Base-by-base conservation (phyloP, 2,888 invertebrate species). In the Anodontia alba region DNA sequence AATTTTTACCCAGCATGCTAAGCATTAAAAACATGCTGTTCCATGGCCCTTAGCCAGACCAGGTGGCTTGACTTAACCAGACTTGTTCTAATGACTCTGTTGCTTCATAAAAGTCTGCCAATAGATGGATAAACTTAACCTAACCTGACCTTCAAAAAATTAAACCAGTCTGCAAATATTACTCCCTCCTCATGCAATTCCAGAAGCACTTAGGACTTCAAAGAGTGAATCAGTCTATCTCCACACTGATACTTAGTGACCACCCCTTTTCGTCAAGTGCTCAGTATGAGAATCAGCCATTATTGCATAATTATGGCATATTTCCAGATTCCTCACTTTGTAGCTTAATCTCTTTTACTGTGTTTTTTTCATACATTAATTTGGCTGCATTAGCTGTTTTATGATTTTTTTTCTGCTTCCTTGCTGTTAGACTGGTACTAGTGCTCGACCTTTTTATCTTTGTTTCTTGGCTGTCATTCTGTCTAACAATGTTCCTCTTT, bases 1-100 rank as follows among this genome's bases (percentile, higher is more conserved):
- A n/a, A n/a, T n/a, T n/a, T n/a, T n/a, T n/a, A n/a, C n/a, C n/a
- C 57, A 57, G 29, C 20, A 57, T 57, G 23, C 7, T n/a, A n/a
- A n/a, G n/a, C n/a, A n/a, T n/a, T n/a, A 10, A 23, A n/a, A 33
- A 31, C 62, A 26, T 33, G 62, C 62, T 62, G 62, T 33, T 62
- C 33, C 17, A 62, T 62, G 62, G 62, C 62, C 62, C 62, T n/a
- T 5, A 62, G 82, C 82, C 82, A 82, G 82, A 67, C 82, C 82
- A 82, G 82, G 76, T 82, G 82, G 82, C 68, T 82, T 76, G 73
- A 73, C 79, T 82, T 82, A 82, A 66, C 79, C 68, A 78, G 75
- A 33, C 76, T 42, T 38, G 31, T 36, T 76, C 33, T 66, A 73
- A 76, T 68, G 76, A 76, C 62, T 57, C 36, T 69, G 54, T 33